Percentiles rank a stretch among this genome's conserved stretches.
phyloP scores from a whole-genome alignment of 2,113 vertebrate genomes.

The Chaetodon auriga region DNA sequence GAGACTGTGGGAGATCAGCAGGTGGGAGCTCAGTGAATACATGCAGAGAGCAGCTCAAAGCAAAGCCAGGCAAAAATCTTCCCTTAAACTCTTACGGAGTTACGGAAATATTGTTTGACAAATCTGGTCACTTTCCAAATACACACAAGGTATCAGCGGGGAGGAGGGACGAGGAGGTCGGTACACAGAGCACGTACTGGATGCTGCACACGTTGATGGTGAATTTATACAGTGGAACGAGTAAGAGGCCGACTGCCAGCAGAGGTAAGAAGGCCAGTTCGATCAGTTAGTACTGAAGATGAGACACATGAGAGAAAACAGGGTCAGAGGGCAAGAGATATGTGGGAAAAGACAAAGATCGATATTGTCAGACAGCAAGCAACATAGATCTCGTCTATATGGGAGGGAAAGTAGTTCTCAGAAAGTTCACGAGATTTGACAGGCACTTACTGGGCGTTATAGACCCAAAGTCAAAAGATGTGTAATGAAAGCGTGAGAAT shows the following conservation, averaged over 20 bases:
- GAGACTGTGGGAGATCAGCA: slow-evolving; percentile 57
- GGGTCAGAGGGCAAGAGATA: slow-evolving; percentile 4
- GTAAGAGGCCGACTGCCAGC: neutral
- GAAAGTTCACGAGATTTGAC: neutral
- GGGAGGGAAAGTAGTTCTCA: neutral
- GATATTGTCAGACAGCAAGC: neutral
- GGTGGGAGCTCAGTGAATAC: slow-evolving; percentile 41
- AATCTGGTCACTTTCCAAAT: slow-evolving; percentile 25
- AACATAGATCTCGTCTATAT: neutral
- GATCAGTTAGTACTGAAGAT: neutral
- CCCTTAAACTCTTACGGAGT: slow-evolving; percentile 18
- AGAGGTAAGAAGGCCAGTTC: neutral
- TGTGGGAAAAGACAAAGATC: slow-evolving; percentile 13
- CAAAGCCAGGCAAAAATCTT: slow-evolving; percentile 13
- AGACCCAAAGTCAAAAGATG: neutral
- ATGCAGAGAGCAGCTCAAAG: slow-evolving; percentile 39
- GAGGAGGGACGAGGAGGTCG: neutral
- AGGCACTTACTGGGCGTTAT: neutral
- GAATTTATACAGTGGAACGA: slow-evolving; percentile 2
- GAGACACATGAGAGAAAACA: neutral
- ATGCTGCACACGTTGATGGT: neutral
- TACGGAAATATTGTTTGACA: slow-evolving; percentile 5
- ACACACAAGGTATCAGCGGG: neutral
- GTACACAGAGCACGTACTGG: neutral
- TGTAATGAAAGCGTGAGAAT: neutral